A percentile compares a stretch with the other conserved stretches of the same genome.
These are phyloP conservation scores for Sthenelais limicola DNA, from an alignment of 2,888 invertebrate species.

Conservation along the genomic window DNA sequence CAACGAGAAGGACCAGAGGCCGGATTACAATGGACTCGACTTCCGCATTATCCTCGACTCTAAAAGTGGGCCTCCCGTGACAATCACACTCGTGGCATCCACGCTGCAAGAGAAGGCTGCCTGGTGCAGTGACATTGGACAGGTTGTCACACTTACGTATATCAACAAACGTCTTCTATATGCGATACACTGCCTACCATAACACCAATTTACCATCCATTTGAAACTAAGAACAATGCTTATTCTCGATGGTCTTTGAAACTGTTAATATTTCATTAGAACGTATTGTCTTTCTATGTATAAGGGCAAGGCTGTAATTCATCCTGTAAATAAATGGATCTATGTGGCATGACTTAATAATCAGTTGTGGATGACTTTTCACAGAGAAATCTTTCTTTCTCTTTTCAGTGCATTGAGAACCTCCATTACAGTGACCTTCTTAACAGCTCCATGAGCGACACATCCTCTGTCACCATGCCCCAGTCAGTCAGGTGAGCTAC, in stretches of 20 bases:
- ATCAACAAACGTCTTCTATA: too few species aligned
- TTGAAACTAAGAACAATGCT: too few species aligned
- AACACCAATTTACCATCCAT: too few species aligned
- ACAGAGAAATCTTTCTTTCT: not conserved
- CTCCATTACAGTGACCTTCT: conserved; percentile 90
- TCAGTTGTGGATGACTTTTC: not conserved
- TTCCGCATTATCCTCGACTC: conserved; percentile 82
- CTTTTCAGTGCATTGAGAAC: conserved; percentile 86
- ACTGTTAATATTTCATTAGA: too few species aligned
- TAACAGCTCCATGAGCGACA: conserved; percentile 80
- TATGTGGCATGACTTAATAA: not conserved
- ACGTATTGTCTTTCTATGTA: too few species aligned
- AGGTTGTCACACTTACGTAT: conserved; percentile 75
- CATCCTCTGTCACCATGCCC: conserved; percentile 83
- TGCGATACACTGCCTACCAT: too few species aligned
- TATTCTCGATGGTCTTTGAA: too few species aligned
- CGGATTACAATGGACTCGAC: conserved; percentile 78
- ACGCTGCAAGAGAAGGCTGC: conserved; percentile 91
- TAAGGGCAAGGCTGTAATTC: too few species aligned
- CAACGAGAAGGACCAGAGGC: conserved; percentile 52
- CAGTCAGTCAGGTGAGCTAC: conserved; percentile 78
- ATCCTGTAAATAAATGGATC: too few species aligned
- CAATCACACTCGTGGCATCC: conserved; percentile 79
- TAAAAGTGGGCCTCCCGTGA: conserved; percentile 80
- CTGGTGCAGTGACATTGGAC: conserved; percentile 93